Evolutionary conservation across 1,140 invertebrate species (phyloP), one percentile per base, ranked within the genome.

Genomic region (Mactra quadrangularis): DNA sequence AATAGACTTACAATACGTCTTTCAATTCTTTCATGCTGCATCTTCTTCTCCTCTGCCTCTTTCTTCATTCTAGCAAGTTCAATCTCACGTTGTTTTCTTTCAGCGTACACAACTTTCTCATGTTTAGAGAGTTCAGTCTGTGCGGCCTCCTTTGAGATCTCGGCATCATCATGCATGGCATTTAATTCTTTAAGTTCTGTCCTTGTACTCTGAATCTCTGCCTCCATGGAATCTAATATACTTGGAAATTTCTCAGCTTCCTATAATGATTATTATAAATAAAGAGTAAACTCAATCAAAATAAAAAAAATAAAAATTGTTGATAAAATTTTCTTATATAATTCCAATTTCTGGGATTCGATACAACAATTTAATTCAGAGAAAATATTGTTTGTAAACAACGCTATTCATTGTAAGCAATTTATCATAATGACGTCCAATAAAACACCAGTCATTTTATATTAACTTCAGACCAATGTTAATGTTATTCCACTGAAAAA

Each of bases 11-110:
- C 93, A 85, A 92, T 90, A 86, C 93, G 87, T 81, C 91, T 88
- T 79, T 93, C 92, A 70, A 92, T 93, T 60, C 90, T 87, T 71
- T 93, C 92, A 75, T 93, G 90, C 66, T 92, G 90, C 84, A 93
- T 88, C 59, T 92, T 92, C 87, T 93, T 93, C 79, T 93, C 92
- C 47, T 93, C 93, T 50, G 93, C 93, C 81, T 93, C 93, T 72
- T 92, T 92, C 87, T 92, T 92, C 88, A 93, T 91, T 75, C 92
- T 90, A 68, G 91, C 88, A 19, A 93, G 86, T 74, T 93, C 92
- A 22, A 93, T 84, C 78, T 93, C 93, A 35, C 93, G 85, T 82
- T 93, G 89, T 86, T 92, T 93, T 31, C 92, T 88, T 64, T 93
- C 92, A 0, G 87, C 66, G 53, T 92, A 92, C n/a, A 93, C 90